Percentiles rank a stretch among this genome's conserved stretches.
Conservation (phyloP, 2,888 invertebrate species). For the Miltochrista miniata region DNA sequence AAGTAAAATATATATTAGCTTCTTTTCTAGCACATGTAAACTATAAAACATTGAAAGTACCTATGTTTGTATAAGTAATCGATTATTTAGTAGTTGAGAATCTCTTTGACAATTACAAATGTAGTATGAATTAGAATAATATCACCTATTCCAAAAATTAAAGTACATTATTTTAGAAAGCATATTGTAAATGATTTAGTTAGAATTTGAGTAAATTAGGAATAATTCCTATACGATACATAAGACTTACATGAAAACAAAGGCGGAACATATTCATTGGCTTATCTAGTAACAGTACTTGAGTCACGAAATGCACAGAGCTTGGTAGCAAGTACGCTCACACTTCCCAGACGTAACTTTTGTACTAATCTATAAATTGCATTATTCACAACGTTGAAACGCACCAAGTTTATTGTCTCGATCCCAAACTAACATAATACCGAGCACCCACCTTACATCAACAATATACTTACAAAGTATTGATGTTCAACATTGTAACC, state of each 20-base stretch:
- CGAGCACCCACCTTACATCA: slow-evolving; percentile 78
- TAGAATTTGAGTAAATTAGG: slow-evolving; percentile 19
- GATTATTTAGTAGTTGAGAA: slow-evolving; percentile 25
- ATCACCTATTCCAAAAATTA: slow-evolving; percentile 17
- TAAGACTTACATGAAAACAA: slow-evolving; percentile 27
- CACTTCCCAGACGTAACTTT: slow-evolving; percentile 79
- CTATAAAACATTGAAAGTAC: slow-evolving; percentile 23
- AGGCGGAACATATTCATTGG: slow-evolving; percentile 62
- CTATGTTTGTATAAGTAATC: slow-evolving; percentile 24
- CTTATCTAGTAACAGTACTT: slow-evolving; percentile 71
- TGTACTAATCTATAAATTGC: slow-evolving; percentile 63
- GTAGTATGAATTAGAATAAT: slow-evolving; percentile 22
- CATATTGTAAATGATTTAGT: slow-evolving; percentile 21
- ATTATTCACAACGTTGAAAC: slow-evolving; percentile 68
- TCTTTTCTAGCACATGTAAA: slow-evolving; percentile 37
- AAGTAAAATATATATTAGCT: slow-evolving; percentile 40
- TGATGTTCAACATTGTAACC: slow-evolving; percentile 36
- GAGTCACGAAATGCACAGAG: slow-evolving; percentile 74
- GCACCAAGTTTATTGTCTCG: slow-evolving; percentile 62
- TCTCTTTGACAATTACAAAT: slow-evolving; percentile 22
- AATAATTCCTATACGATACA: slow-evolving; percentile 18
- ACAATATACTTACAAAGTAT: slow-evolving; percentile 35
- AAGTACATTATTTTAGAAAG: slow-evolving; percentile 17
- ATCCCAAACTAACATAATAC: slow-evolving; percentile 57
- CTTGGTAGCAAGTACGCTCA: slow-evolving; percentile 80